A percentile compares a stretch with the other conserved stretches of the same genome.
These are phyloP conservation scores for Carapus acus DNA, from an alignment of 2,797 vertebrate species.

Conservation along the genomic window DNA sequence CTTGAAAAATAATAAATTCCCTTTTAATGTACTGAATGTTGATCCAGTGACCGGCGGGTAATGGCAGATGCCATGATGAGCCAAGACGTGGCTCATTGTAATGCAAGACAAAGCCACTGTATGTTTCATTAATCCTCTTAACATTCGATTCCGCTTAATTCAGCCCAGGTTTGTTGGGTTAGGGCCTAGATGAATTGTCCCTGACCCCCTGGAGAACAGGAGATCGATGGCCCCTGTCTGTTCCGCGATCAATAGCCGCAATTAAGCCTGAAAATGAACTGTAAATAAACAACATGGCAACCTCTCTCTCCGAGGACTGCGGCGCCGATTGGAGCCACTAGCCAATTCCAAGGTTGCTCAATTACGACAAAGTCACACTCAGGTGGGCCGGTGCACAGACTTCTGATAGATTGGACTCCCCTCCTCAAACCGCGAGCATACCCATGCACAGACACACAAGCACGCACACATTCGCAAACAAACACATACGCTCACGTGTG, in stretches of 20 bases:
- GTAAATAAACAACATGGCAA: conserved; percentile 57
- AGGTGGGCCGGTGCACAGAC: conserved; percentile 2
- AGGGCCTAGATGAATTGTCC: conserved; percentile 49
- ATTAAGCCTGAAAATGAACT: conserved; percentile 63
- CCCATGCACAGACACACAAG: conserved; percentile 1
- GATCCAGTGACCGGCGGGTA: not conserved
- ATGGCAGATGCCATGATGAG: not conserved
- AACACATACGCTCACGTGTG: no score
- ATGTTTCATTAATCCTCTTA: conserved; percentile 36
- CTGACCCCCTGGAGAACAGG: conserved; percentile 43
- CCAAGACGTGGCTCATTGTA: conserved; percentile 15
- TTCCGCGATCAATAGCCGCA: conserved; percentile 56
- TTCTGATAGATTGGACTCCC: not conserved
- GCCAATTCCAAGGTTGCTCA: conserved; percentile 14
- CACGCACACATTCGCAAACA: no score
- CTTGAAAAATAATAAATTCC: conserved; percentile 8
- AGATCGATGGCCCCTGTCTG: conserved; percentile 51
- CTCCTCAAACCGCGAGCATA: no score
- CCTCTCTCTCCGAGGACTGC: conserved; percentile 31
- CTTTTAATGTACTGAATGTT: not conserved
- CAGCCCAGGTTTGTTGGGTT: conserved; percentile 15
- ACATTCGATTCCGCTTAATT: conserved; percentile 33
- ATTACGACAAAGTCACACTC: conserved; percentile 30
- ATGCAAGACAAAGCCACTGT: conserved; percentile 15
- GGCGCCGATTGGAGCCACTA: conserved; percentile 2